phyloP scores from a whole-genome alignment of 1,140 invertebrate genomes.

The Papilio polyxenes region DNA sequence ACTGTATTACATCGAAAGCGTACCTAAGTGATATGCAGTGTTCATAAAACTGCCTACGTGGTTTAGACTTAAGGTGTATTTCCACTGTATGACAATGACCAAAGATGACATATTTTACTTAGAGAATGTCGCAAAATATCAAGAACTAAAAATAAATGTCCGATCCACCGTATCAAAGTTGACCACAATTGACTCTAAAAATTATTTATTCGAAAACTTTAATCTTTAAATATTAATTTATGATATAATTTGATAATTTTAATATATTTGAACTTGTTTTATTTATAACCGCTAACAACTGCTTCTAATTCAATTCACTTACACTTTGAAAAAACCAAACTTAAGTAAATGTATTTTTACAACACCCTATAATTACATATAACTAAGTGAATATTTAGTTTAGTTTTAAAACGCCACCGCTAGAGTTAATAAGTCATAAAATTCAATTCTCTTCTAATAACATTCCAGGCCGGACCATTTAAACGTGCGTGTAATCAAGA shows the following conservation, averaged over 20 bases:
- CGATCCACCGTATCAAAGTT: neutral
- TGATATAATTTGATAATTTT: no score
- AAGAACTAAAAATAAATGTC: no score
- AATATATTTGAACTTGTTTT: no score
- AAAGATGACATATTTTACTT: neutral
- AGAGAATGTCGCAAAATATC: neutral
- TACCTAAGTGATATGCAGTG: slow-evolving; percentile 7
- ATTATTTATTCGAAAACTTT: no score
- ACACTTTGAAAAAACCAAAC: no score
- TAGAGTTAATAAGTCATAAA: slow-evolving; percentile 15
- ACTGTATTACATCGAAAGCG: neutral
- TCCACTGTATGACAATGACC: neutral
- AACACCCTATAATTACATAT: neutral
- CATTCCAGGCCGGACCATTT: neutral
- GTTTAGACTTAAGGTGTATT: neutral
- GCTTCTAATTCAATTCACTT: no score
- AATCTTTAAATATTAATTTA: no score
- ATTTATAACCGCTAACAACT: no score
- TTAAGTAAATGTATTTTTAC: neutral
- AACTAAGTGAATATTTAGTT: neutral
- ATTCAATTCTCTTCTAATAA: slow-evolving; percentile 4
- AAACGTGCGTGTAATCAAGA: slow-evolving; percentile 23
- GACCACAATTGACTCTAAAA: no score
- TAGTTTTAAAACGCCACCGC: neutral
- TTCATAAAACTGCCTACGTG: slow-evolving; percentile 4